Base-by-base conservation (phyloP, 2,888 invertebrate genomes). In the Dolichopus griseipennis region DNA sequence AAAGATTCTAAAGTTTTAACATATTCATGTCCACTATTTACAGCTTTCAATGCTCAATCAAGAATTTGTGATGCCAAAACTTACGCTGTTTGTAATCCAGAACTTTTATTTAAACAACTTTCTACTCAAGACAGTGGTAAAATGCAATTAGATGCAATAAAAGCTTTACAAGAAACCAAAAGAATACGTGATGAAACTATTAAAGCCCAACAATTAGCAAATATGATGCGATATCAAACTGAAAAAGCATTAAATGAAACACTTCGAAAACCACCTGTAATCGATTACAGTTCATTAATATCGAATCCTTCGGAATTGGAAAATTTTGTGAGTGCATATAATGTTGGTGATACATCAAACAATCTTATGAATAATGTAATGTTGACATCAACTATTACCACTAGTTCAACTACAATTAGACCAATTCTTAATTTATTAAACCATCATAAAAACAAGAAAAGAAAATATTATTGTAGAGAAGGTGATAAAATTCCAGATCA, bases 401-500 rank as follows among this genome's bases (percentile, higher is more conserved):
- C n/a, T n/a, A 18, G 62, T 43, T 67, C 66, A 66, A 66, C 64
- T 9, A 65, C 69, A 1, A 68, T 67, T 7, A 65, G 67, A 68
- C 72, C 63, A 68, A 72, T 27, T 8, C 66, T 67, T 0, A 68
- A 66, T 3, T 20, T 27, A 64, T 65, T 5, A n/a, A 34, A 7
- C 52, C 66, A 15, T 37, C 52, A 33, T 41, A 37, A 70, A 3
- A 70, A 66, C 1, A 80, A 78, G 69, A 79, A 77, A 66, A 75
- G 78, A 2, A 79, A 79, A 66, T 78, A 80, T 69, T 80, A 81
- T 68, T 83, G 84, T 69, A 77, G 76, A 37, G 80, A 80, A 69
- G 78, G 81, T 3, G 84, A 83, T 41, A 84, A 84, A 74, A 77
- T 80, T 10, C 78, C 80, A 2, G 84, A 84, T 74, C 78, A 79